Evolutionary conservation across 2,888 invertebrate genomes (phyloP).

Genomic region (Parasteatoda lunata): DNA sequence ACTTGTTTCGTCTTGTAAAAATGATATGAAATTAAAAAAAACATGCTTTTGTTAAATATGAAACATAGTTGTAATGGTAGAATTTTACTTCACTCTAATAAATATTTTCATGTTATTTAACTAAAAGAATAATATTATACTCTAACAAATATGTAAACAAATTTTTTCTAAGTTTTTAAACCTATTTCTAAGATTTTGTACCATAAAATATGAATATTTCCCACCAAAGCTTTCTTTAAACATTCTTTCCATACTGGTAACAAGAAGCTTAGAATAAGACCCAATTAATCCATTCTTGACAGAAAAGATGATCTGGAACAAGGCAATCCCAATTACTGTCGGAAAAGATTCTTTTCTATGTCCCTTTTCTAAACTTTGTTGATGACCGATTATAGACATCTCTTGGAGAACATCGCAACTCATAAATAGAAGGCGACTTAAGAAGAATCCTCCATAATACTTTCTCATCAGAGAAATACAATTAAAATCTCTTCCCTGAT

Average conservation of each 20-base stretch:
- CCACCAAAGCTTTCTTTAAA: too few relatives aligned
- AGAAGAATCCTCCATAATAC: slow-evolving; percentile 12
- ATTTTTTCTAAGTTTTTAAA: too few relatives aligned
- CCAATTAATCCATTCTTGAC: slow-evolving; percentile 45
- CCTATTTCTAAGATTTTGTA: too few relatives aligned
- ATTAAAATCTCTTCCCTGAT: slow-evolving; percentile 43
- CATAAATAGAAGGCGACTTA: slow-evolving; percentile 31
- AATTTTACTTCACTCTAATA: too few relatives aligned
- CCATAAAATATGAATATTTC: too few relatives aligned
- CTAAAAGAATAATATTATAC: too few relatives aligned
- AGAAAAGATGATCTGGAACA: slow-evolving; percentile 48
- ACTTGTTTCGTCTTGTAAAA: too few relatives aligned
- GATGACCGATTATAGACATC: slow-evolving; percentile 43
- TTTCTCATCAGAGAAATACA: slow-evolving; percentile 39
- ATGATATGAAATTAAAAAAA: too few relatives aligned
- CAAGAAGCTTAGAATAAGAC: slow-evolving; percentile 46
- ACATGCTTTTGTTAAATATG: too few relatives aligned
- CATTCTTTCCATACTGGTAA: neutral
- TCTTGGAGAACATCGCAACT: slow-evolving; percentile 6
- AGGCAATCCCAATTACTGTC: slow-evolving; percentile 35
- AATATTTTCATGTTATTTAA: too few relatives aligned
- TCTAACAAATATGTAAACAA: too few relatives aligned
- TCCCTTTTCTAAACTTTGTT: slow-evolving; percentile 7
- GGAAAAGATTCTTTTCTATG: slow-evolving; percentile 7
- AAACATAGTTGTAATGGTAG: too few relatives aligned